Evolutionary conservation across 2,888 invertebrate genomes (phyloP).

Genomic region (Heliconius charithonia): DNA sequence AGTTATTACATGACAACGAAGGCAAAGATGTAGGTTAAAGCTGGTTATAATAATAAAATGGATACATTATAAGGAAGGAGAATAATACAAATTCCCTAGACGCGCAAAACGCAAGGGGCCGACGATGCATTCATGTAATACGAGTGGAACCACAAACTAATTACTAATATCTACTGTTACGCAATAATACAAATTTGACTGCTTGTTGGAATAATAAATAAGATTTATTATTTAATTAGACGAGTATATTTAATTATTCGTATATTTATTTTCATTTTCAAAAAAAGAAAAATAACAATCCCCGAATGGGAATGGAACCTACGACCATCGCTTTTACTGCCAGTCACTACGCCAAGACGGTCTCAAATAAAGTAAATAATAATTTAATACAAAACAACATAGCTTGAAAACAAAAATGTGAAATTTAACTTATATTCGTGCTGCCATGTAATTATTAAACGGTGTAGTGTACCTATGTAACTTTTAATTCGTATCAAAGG

Average conservation of each 20-base stretch:
- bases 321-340: too few relatives aligned
- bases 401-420: not conserved
- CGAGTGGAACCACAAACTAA: constrained; percentile 14
- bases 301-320: too few relatives aligned
- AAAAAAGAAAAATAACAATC: too few relatives aligned
- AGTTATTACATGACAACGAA: too few relatives aligned
- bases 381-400: not conserved
- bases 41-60: not conserved
- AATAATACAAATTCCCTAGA: constrained; percentile 17
- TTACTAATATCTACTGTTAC: constrained; percentile 17
- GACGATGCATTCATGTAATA: constrained; percentile 20
- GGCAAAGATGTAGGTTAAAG: too few relatives aligned
- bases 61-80: not conserved
- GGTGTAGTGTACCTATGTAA: not conserved
- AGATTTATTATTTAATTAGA: not conserved
- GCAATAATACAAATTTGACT: constrained; percentile 9
- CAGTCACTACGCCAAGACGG: too few relatives aligned
- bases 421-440: not conserved
- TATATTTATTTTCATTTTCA: too few relatives aligned
- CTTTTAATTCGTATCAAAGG: constrained; percentile 15
- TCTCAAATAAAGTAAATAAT: too few relatives aligned
- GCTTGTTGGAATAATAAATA: not conserved
- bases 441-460: not conserved
- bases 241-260: too few relatives aligned
- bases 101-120: constrained; percentile 2